These are phyloP conservation scores for Capitulum mitella DNA, from an alignment of 2,888 invertebrate species.

Conservation along the genomic window DNA sequence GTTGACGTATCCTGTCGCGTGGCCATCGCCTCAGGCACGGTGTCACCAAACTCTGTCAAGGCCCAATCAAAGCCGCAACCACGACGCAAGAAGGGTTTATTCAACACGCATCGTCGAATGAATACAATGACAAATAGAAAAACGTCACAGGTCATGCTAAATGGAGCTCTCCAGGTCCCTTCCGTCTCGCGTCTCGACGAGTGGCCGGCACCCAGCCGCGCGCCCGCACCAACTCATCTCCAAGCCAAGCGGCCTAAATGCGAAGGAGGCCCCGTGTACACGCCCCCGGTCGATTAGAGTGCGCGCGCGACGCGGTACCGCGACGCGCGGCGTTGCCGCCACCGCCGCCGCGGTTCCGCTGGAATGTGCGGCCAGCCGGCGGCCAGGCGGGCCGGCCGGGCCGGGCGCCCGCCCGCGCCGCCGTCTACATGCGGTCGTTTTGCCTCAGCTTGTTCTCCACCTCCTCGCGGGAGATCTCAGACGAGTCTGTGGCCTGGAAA, in stretches of 20 bases:
- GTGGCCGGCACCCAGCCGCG: too few relatives aligned
- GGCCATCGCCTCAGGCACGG: too few relatives aligned
- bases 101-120: constrained; percentile 7
- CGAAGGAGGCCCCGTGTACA: neutral
- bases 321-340: too few relatives aligned
- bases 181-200: too few relatives aligned
- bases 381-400: neutral
- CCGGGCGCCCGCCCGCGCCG: neutral
- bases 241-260: too few relatives aligned
- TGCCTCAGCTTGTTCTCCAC: constrained; percentile 90
- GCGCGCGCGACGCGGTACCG: too few relatives aligned
- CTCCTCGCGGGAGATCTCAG: constrained; percentile 87
- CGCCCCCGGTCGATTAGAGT: too few relatives aligned
- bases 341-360: neutral
- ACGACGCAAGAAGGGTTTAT: constrained; percentile 17
- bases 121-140: constrained; percentile 14
- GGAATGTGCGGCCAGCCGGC: neutral
- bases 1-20: too few relatives aligned
- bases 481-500: constrained; percentile 76
- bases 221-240: too few relatives aligned
- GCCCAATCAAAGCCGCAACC: too few relatives aligned
- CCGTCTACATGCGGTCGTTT: constrained; percentile 61
- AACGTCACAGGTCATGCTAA: neutral
- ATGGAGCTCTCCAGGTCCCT: neutral
- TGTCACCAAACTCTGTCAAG: too few relatives aligned